These are phyloP conservation scores for Pristionchus fissidentatus DNA, from an alignment of 2,888 invertebrate genomes.

Conservation along the genomic window DNA sequence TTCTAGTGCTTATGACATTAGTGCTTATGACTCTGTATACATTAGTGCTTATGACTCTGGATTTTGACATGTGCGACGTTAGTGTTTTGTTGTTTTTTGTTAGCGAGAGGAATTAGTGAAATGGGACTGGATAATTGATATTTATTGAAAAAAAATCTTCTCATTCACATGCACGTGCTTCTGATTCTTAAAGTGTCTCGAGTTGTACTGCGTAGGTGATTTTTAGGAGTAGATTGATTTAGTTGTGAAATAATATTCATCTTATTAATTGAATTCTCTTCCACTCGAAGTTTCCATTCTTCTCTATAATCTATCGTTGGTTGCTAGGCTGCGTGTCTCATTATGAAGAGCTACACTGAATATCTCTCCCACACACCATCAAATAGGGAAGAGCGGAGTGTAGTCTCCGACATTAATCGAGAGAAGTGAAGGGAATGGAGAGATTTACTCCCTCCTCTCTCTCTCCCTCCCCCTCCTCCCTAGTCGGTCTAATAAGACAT, in stretches of 20 bases:
- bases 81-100: too few relatives aligned
- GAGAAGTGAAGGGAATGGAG: neutral
- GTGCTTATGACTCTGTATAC: too few relatives aligned
- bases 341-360: neutral
- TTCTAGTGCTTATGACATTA: too few relatives aligned
- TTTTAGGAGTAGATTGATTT: neutral
- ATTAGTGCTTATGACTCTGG: too few relatives aligned
- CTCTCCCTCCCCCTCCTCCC: too few relatives aligned
- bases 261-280: neutral
- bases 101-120: too few relatives aligned
- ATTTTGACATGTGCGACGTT: too few relatives aligned
- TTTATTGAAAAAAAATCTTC: too few relatives aligned
- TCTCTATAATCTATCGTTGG: neutral
- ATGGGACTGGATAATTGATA: too few relatives aligned
- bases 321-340: slow-evolving; percentile 18
- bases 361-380: slow-evolving; percentile 7
- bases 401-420: slow-evolving; percentile 21
- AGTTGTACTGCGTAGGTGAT: neutral
- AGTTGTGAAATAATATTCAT: neutral
- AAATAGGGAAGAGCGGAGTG: neutral
- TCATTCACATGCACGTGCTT: too few relatives aligned
- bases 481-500: too few relatives aligned
- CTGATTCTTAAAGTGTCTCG: too few relatives aligned
- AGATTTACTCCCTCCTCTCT: neutral
- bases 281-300: neutral